Conservation (phyloP, 2,888 invertebrate species). For the Amphimallon solstitiale region DNA sequence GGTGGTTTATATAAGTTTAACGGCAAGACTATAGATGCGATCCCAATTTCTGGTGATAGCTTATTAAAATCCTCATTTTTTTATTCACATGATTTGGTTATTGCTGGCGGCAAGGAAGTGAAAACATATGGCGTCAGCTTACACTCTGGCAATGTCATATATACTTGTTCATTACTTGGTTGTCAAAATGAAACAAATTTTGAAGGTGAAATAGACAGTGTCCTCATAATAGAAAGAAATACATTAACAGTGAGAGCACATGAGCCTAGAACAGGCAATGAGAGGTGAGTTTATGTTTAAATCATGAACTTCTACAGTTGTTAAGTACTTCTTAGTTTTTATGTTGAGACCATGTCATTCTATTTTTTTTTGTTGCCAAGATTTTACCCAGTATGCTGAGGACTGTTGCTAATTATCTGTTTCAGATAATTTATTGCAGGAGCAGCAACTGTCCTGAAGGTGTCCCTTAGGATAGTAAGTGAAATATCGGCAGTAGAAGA, state of each 20-base stretch:
- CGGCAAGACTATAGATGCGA: constrained; percentile 85
- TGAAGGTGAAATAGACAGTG: constrained; percentile 59
- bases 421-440: too few species aligned
- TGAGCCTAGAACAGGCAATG: constrained; percentile 85
- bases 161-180: constrained; percentile 79
- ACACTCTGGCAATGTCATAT: constrained; percentile 75
- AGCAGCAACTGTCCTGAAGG: too few species aligned
- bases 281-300: constrained; percentile 79
- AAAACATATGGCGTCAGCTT: constrained; percentile 87
- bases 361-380: background rate
- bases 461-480: too few species aligned
- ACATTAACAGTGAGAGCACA: constrained; percentile 91
- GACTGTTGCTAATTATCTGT: too few species aligned
- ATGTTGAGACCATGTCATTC: background rate
- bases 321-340: too few species aligned
- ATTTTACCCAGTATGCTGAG: too few species aligned
- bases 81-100: constrained; percentile 85
- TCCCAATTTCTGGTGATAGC: constrained; percentile 88
- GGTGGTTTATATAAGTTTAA: constrained; percentile 93
- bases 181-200: constrained; percentile 77
- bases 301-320: background rate
- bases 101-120: constrained; percentile 90
- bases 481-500: too few species aligned
- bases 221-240: constrained; percentile 82
- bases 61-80: constrained; percentile 88